A percentile compares a stretch with the other conserved stretches of the same genome.
Evolutionary conservation across 2,797 vertebrate genomes (phyloP).

Genomic region (Vespertilio murinus): DNA sequence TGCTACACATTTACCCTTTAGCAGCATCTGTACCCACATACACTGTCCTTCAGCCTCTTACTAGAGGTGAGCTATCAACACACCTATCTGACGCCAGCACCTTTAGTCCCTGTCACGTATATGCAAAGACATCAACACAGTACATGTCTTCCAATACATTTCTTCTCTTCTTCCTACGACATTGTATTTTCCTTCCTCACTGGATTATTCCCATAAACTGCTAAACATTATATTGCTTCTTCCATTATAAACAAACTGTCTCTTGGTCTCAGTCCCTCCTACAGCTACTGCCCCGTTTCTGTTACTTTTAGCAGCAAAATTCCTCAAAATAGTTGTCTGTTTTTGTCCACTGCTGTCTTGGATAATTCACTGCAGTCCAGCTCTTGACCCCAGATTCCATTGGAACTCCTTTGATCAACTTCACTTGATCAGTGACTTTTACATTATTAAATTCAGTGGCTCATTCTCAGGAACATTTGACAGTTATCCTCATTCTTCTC

Average conservation of each 20-base stretch:
- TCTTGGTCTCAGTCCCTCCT: neutral
- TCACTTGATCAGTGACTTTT: neutral
- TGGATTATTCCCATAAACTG: neutral
- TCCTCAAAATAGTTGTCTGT: neutral
- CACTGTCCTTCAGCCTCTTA: neutral
- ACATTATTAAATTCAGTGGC: neutral
- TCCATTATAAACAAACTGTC: neutral
- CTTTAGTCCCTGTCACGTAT: neutral
- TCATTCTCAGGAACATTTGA: neutral
- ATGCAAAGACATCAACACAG: neutral
- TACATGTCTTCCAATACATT: neutral
- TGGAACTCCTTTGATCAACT: neutral
- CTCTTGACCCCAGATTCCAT: neutral
- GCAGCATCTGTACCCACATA: neutral
- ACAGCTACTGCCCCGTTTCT: neutral
- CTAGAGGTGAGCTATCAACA: neutral
- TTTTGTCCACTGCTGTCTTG: neutral
- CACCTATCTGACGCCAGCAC: neutral
- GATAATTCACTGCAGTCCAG: neutral
- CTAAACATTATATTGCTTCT: neutral
- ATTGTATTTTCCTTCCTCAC: neutral
- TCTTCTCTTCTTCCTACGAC: neutral
- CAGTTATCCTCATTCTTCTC: neutral
- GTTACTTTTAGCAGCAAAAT: slow-evolving; percentile 1
- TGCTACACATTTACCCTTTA: neutral